Percentiles rank a stretch among this genome's conserved stretches.
phyloP scores from a whole-genome alignment of 2,113 vertebrate species.

The Talpa occidentalis region DNA sequence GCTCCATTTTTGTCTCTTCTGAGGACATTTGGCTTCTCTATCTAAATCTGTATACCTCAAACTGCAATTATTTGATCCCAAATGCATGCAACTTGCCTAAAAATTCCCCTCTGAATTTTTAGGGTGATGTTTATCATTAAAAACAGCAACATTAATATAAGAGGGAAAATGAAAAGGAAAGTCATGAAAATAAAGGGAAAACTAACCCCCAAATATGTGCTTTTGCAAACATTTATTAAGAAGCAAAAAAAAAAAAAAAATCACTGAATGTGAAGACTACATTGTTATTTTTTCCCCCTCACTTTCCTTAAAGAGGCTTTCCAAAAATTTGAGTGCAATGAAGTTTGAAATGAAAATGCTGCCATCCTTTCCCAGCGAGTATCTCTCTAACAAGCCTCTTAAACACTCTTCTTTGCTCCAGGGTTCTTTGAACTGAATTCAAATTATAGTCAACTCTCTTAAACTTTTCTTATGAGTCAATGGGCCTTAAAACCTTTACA shows the following conservation, averaged over 20 bases:
- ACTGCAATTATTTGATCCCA: background rate
- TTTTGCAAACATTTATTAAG: conserved; percentile 42
- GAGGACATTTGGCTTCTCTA: background rate
- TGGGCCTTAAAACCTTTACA: background rate
- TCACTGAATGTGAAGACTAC: background rate
- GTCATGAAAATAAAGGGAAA: conserved; percentile 10
- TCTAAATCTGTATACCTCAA: background rate
- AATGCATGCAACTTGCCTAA: background rate
- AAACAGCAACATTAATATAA: conserved; percentile 36
- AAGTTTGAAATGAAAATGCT: conserved; percentile 66
- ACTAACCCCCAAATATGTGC: background rate
- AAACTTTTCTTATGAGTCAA: conserved; percentile 43
- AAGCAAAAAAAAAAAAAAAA: conserved; percentile 42
- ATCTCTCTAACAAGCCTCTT: conserved; percentile 44
- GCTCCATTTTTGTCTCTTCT: background rate
- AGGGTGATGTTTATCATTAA: background rate
- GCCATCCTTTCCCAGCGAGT: conserved; percentile 12
- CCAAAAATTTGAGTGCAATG: conserved; percentile 35
- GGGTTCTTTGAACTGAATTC: conserved; percentile 46
- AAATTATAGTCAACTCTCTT: conserved; percentile 48
- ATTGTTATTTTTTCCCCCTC: background rate
- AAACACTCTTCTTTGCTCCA: conserved; percentile 37
- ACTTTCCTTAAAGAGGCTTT: conserved; percentile 29
- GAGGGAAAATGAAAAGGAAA: background rate
- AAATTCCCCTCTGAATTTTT: background rate